phyloP scores from a whole-genome alignment of 2,113 vertebrate species.

The Pedionomus torquatus region DNA sequence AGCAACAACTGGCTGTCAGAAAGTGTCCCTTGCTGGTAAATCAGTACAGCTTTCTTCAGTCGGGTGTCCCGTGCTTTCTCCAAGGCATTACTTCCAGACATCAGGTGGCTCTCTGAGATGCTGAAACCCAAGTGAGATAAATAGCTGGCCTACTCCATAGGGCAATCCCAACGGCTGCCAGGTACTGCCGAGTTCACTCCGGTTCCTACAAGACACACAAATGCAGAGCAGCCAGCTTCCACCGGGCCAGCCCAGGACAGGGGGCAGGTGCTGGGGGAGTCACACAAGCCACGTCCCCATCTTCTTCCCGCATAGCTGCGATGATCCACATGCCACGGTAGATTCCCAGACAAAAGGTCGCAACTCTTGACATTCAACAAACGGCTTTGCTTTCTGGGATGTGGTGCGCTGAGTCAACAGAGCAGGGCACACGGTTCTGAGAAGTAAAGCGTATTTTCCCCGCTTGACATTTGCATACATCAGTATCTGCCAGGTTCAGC shows the following conservation, averaged over 20 bases:
- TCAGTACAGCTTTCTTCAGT: not conserved
- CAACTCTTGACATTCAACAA: not conserved
- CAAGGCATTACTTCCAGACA: not conserved
- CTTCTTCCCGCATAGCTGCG: not conserved
- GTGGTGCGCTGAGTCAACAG: not conserved
- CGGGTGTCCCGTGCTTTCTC: not conserved
- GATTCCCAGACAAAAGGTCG: not conserved
- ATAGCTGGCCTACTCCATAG: not conserved
- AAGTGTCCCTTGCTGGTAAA: not conserved
- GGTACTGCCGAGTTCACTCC: not conserved
- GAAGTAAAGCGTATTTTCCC: not conserved
- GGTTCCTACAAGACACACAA: not conserved
- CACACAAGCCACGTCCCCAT: not conserved
- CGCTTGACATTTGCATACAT: constrained; percentile 1
- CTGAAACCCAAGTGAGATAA: not conserved
- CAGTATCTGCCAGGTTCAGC: not conserved
- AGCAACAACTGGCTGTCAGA: not conserved
- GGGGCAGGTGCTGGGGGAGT: not conserved
- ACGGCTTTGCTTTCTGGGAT: not conserved
- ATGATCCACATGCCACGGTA: not conserved
- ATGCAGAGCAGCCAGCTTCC: not conserved
- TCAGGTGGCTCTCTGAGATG: not conserved
- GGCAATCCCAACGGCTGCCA: not conserved
- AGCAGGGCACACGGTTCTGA: not conserved
- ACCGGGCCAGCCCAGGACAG: not conserved